Conservation (phyloP, 30 jellyfish, hydroid and myxozoan species). For the Phacellophora camtschatica region DNA sequence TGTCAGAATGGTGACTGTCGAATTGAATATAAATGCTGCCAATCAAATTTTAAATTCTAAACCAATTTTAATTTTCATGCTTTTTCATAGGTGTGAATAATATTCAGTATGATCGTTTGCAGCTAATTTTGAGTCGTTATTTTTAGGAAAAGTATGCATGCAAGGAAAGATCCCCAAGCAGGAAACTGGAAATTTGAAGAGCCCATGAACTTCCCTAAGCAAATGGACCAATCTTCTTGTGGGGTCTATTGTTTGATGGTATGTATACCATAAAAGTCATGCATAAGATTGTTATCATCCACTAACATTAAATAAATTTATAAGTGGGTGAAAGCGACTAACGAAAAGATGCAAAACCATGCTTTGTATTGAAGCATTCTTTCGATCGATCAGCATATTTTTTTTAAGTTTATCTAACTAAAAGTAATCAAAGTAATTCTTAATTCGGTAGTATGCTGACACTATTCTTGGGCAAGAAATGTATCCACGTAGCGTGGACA, state of each 20-base stretch:
- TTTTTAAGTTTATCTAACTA: background rate
- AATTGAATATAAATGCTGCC: too few relatives aligned
- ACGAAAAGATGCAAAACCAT: background rate
- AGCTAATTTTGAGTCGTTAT: too few relatives aligned
- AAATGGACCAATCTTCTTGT: background rate
- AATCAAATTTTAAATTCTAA: too few relatives aligned
- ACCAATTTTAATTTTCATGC: too few relatives aligned
- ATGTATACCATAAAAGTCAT: background rate
- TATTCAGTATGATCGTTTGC: too few relatives aligned
- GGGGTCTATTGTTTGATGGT: background rate
- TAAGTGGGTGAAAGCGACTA: background rate
- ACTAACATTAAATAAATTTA: background rate
- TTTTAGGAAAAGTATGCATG: background rate
- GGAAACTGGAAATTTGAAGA: background rate
- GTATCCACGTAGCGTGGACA: background rate
- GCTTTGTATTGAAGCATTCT: background rate
- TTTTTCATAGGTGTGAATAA: too few relatives aligned
- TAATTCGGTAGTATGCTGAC: background rate
- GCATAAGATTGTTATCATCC: background rate
- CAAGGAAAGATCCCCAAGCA: background rate
- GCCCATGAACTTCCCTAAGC: background rate
- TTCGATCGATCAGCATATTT: background rate
- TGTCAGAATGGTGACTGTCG: too few relatives aligned
- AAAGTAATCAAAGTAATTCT: background rate
- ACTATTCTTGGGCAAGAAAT: background rate